Evolutionary conservation across 2,797 vertebrate species (phyloP).

Genomic region (Eulemur rubriventer): DNA sequence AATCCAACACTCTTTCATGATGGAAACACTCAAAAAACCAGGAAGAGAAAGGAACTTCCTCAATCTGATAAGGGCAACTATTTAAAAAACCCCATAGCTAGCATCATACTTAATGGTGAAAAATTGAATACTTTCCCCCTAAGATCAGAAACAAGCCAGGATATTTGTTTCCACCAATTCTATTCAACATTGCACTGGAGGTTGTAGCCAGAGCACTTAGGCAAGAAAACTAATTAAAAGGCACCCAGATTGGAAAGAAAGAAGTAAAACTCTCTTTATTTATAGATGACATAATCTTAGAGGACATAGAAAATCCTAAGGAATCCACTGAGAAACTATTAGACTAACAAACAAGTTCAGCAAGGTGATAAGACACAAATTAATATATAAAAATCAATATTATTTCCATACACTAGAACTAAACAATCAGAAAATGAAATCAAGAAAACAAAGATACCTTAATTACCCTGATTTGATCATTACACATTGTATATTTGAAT

Average conservation of each 20-base stretch:
- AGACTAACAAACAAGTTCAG: neutral
- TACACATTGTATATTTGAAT: neutral
- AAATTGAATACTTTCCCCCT: neutral
- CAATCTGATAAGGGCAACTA: neutral
- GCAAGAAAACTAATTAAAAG: neutral
- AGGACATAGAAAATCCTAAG: neutral
- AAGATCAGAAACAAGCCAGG: neutral
- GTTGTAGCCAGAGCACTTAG: neutral
- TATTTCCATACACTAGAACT: neutral
- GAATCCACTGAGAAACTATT: neutral
- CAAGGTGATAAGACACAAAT: neutral
- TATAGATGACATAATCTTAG: neutral
- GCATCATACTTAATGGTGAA: neutral
- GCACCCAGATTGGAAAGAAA: neutral
- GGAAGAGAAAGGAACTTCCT: neutral
- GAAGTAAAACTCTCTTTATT: neutral
- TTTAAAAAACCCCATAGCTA: neutral
- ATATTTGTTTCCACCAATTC: neutral
- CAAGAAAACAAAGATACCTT: neutral
- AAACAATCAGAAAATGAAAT: neutral
- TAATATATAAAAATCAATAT: neutral
- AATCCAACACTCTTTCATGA: neutral
- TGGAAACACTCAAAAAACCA: neutral
- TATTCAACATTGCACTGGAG: neutral
- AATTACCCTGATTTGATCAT: neutral